A percentile compares a stretch with the other conserved stretches of the same genome.
Conservation (phyloP, 2,113 vertebrate species). For the Notothenia rossii region DNA sequence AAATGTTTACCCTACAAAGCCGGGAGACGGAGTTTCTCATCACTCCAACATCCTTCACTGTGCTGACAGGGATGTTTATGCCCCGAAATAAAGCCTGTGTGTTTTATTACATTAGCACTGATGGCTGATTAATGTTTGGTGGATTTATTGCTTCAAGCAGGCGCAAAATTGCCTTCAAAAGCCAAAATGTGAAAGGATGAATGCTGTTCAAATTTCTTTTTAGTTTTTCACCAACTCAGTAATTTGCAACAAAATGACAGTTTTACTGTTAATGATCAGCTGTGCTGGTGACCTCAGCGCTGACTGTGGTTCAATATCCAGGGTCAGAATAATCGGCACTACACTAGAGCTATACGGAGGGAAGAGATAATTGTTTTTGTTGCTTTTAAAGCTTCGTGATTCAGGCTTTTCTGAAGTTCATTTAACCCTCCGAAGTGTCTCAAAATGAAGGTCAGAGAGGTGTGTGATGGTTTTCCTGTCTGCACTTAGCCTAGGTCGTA, state of each 20-base stretch:
- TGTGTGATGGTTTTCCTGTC: conserved; percentile 14
- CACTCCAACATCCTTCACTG: not conserved
- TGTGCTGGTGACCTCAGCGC: conserved; percentile 11
- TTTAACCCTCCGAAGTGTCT: not conserved
- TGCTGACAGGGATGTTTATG: conserved; percentile 15
- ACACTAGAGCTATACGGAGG: conserved; percentile 11
- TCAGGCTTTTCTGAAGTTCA: not conserved
- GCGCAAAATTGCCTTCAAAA: conserved; percentile 8
- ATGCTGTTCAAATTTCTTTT: not conserved
- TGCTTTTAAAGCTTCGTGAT: conserved; percentile 8
- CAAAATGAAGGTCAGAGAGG: conserved; percentile 4
- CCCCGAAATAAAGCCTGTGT: conserved; percentile 16
- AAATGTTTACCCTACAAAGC: conserved; percentile 60
- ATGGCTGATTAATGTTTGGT: not conserved
- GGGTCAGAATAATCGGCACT: conserved; percentile 18
- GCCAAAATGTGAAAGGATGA: not conserved
- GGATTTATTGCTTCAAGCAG: conserved; percentile 30
- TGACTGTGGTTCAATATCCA: conserved; percentile 43
- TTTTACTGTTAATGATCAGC: conserved; percentile 64
- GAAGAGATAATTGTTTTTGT: not conserved
- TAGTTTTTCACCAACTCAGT: conserved; percentile 16
- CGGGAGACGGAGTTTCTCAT: conserved; percentile 34
- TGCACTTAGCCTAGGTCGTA: not conserved
- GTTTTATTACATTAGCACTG: conserved; percentile 23
- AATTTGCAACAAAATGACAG: conserved; percentile 29